Conservation (phyloP, 2,113 vertebrate genomes). For the Sinocyclocheilus rhinocerous region DNA sequence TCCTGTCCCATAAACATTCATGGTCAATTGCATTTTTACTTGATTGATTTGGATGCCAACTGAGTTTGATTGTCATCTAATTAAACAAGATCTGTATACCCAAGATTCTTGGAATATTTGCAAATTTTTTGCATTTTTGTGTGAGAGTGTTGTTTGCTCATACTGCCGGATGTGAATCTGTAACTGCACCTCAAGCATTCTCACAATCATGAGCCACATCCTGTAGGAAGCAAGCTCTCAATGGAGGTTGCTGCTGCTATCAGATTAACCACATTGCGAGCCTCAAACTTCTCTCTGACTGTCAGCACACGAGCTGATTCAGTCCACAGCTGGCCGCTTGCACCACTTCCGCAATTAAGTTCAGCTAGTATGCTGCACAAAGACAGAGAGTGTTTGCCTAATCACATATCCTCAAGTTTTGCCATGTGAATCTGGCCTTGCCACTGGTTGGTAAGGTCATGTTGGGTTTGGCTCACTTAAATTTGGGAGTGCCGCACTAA, state of each 20-base stretch:
- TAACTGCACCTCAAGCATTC: conserved; percentile 34
- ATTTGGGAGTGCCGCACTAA: neutral
- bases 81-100: neutral
- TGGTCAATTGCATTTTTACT: neutral
- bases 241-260: conserved; percentile 27
- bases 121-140: conserved; percentile 19
- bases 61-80: neutral
- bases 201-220: conserved; percentile 45
- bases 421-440: neutral
- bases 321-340: conserved; percentile 16
- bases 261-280: conserved; percentile 32
- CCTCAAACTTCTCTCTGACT: conserved; percentile 27
- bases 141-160: neutral
- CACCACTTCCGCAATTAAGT: neutral
- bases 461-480: conserved; percentile 2
- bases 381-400: neutral
- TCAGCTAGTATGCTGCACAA: conserved; percentile 6
- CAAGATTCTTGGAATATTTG: neutral
- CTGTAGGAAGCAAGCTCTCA: conserved; percentile 42
- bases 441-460: neutral
- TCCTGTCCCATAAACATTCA: neutral
- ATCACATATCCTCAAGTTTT: neutral
- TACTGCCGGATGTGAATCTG: conserved; percentile 31
- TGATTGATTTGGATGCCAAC: neutral
- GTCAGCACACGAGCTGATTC: neutral